Conservation (phyloP, 2,888 invertebrate genomes). For the Dromius quadrimaculatus region DNA sequence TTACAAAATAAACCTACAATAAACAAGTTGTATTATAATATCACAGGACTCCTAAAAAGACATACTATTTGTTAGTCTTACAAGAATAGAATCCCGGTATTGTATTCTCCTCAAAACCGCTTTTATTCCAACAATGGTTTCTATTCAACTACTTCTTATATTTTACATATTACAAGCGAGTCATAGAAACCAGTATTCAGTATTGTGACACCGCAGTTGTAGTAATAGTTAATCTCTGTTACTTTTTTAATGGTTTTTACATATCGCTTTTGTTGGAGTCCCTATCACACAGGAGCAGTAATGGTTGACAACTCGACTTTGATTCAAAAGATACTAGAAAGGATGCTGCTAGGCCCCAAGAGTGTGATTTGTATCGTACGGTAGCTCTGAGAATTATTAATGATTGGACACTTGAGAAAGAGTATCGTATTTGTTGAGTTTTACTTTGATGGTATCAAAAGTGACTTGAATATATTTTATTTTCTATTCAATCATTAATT, state of each 20-base stretch:
- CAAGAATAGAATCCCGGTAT: slow-evolving; percentile 33
- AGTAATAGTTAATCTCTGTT: slow-evolving; percentile 37
- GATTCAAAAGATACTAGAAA: slow-evolving; percentile 17
- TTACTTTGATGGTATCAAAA: slow-evolving; percentile 9
- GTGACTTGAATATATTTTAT: slow-evolving; percentile 30
- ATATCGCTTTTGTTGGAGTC: slow-evolving; percentile 31
- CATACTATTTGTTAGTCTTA: slow-evolving; percentile 33
- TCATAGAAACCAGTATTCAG: slow-evolving; percentile 38
- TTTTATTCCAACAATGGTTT: slow-evolving; percentile 43
- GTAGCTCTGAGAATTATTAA: slow-evolving; percentile 24
- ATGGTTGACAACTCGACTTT: slow-evolving; percentile 11
- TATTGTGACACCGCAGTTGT: slow-evolving; percentile 22
- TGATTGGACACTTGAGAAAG: slow-evolving; percentile 26
- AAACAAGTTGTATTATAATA: slow-evolving; percentile 30
- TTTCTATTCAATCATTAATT: slow-evolving; percentile 15
- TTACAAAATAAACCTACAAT: background rate
- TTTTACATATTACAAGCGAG: slow-evolving; percentile 41
- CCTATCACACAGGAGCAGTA: slow-evolving; percentile 9
- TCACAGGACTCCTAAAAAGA: slow-evolving; percentile 26
- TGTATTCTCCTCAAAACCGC: slow-evolving; percentile 34
- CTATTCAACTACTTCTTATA: slow-evolving; percentile 41
- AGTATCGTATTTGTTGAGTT: slow-evolving; percentile 24
- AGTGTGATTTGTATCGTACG: slow-evolving; percentile 23
- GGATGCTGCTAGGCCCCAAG: background rate
- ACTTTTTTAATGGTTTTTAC: slow-evolving; percentile 36